These are phyloP conservation scores for Zenarchopterus dispar DNA, from an alignment of 2,797 vertebrate species.

Conservation along the genomic window DNA sequence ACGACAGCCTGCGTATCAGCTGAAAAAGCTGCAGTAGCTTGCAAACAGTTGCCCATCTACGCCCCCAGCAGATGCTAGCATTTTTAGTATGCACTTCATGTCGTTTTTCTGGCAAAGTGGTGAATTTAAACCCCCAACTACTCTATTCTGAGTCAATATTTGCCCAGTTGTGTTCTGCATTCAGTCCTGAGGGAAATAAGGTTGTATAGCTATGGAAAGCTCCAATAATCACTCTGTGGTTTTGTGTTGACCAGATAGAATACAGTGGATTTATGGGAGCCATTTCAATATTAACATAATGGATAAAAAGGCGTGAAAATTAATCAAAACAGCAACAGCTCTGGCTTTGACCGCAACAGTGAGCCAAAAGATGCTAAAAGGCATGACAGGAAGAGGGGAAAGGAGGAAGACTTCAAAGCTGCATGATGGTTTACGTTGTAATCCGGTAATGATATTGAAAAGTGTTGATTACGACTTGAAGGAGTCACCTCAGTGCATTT, in stretches of 20 bases:
- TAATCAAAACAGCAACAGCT: not conserved
- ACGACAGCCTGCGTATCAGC: not conserved
- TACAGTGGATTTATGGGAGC: not conserved
- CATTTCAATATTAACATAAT: not conserved
- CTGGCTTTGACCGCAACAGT: constrained; percentile 6
- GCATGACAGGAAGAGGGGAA: not conserved
- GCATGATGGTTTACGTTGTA: too few relatives aligned
- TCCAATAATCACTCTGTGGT: not conserved
- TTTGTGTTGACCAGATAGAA: not conserved
- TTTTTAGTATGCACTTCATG: too few relatives aligned
- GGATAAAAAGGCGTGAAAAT: not conserved
- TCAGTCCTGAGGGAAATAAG: constrained; percentile 13
- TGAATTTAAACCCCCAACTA: not conserved
- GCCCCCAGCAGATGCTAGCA: too few relatives aligned
- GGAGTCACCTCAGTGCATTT: too few relatives aligned
- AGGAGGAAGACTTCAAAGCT: too few relatives aligned
- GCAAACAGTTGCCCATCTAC: too few relatives aligned
- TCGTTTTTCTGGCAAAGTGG: not conserved
- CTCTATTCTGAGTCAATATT: constrained; percentile 6
- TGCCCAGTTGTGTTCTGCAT: not conserved
- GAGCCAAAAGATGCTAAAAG: constrained; percentile 21
- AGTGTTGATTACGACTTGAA: too few relatives aligned
- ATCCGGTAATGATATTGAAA: too few relatives aligned
- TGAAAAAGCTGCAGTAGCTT: not conserved
- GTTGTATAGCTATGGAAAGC: constrained; percentile 5